Conservation (phyloP, 2,797 vertebrate species). For the Sarcoramphus papa region DNA sequence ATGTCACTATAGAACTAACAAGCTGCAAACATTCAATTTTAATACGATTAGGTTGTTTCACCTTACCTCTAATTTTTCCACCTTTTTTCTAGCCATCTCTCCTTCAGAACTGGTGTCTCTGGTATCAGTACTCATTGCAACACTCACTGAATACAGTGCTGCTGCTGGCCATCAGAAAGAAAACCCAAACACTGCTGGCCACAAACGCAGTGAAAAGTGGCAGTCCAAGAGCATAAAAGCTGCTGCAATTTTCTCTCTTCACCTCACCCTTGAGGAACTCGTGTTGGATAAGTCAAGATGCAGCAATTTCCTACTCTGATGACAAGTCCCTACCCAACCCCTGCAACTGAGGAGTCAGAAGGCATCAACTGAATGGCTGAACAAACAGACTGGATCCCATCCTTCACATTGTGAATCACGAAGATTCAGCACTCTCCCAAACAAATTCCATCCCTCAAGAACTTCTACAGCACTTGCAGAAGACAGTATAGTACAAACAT, state of each 20-base stretch:
- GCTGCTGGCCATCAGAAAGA: not conserved
- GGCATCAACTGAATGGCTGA: not conserved
- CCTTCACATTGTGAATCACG: not conserved
- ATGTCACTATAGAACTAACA: not conserved
- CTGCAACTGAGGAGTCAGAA: not conserved
- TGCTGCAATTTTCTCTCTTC: not conserved
- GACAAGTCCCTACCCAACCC: not conserved
- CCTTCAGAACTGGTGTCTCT: not conserved
- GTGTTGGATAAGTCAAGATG: not conserved
- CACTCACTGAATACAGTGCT: not conserved
- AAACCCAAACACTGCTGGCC: not conserved
- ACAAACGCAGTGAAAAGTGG: not conserved
- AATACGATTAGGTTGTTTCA: not conserved
- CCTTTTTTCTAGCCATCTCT: not conserved
- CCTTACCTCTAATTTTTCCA: not conserved
- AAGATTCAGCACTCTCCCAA: not conserved
- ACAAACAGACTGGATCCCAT: not conserved
- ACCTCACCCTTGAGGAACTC: not conserved
- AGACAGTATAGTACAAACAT: not conserved
- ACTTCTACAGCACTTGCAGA: not conserved
- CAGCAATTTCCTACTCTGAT: not conserved
- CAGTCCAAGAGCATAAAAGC: not conserved
- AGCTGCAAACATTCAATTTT: constrained; percentile 11
- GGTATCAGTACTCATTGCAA: not conserved
- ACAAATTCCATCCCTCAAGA: not conserved